Conservation (phyloP, 2,113 vertebrate species). For the Asarcornis scutulata region DNA sequence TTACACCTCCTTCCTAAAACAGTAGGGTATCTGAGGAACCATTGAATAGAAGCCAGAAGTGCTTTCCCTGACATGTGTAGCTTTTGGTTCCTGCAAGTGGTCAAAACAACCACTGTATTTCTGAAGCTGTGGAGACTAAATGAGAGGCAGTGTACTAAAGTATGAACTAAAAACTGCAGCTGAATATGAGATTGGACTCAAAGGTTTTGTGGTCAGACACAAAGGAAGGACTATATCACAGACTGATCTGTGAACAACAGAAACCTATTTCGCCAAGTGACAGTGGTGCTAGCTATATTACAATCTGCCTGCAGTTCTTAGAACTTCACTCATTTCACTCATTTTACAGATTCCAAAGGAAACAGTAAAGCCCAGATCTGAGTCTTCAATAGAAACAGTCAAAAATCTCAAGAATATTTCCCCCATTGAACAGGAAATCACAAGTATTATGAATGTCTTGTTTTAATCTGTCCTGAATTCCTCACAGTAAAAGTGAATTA, state of each 20-base stretch:
- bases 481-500: neutral
- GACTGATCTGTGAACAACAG: neutral
- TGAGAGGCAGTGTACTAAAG: neutral
- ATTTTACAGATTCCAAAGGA: neutral
- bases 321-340: neutral
- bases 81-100: neutral
- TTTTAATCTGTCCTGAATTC: neutral
- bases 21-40: neutral
- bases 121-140: neutral
- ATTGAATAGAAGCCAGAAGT: neutral
- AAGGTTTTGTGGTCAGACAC: neutral
- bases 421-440: neutral
- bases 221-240: neutral
- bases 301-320: neutral
- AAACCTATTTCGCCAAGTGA: neutral
- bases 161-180: neutral
- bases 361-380: neutral
- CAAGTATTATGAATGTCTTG: neutral
- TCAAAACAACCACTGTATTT: neutral
- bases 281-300: neutral
- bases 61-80: neutral
- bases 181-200: neutral
- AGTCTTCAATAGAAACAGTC: neutral
- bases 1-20: neutral
- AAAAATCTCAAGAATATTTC: neutral